Evolutionary conservation across 1,140 invertebrate species (phyloP).

Genomic region (Drosophila chauvacae): DNA sequence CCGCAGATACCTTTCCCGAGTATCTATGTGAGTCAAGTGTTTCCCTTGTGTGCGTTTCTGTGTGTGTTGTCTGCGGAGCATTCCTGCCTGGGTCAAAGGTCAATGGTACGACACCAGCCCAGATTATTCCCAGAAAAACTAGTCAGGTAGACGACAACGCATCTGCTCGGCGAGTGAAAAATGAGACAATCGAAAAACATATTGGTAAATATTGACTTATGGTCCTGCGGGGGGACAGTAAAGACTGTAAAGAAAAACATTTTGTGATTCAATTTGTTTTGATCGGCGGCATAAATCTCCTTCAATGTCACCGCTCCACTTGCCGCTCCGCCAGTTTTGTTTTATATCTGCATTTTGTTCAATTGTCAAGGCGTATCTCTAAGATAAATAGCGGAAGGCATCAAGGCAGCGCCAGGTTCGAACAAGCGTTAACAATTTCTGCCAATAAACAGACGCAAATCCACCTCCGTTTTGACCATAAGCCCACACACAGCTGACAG

Average conservation of each 20-base stretch:
- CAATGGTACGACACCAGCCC: slow-evolving; percentile 34
- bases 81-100: slow-evolving; percentile 62
- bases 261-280: slow-evolving; percentile 1
- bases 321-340: not conserved
- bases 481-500: slow-evolving; percentile 15
- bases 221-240: not conserved
- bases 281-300: slow-evolving; percentile 19
- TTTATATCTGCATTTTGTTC: slow-evolving; percentile 38
- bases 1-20: slow-evolving; percentile 29
- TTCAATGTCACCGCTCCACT: slow-evolving; percentile 5
- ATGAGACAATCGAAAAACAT: slow-evolving; percentile 30
- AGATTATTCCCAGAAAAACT: slow-evolving; percentile 16
- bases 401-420: slow-evolving; percentile 22
- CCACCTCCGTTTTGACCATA: slow-evolving; percentile 35
- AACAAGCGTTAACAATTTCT: slow-evolving; percentile 41
- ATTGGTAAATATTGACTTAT: slow-evolving; percentile 46
- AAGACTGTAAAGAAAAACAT: not conserved
- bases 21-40: slow-evolving; percentile 35
- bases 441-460: slow-evolving; percentile 43
- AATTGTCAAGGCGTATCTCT: slow-evolving; percentile 49
- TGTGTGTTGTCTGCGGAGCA: slow-evolving; percentile 3
- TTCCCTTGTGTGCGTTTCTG: slow-evolving; percentile 19
- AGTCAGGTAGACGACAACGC: not conserved
- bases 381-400: slow-evolving; percentile 60
- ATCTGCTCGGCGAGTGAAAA: slow-evolving; percentile 6